Base-by-base conservation (phyloP, 1,140 invertebrate genomes). In the Sycobia sp. region DNA sequence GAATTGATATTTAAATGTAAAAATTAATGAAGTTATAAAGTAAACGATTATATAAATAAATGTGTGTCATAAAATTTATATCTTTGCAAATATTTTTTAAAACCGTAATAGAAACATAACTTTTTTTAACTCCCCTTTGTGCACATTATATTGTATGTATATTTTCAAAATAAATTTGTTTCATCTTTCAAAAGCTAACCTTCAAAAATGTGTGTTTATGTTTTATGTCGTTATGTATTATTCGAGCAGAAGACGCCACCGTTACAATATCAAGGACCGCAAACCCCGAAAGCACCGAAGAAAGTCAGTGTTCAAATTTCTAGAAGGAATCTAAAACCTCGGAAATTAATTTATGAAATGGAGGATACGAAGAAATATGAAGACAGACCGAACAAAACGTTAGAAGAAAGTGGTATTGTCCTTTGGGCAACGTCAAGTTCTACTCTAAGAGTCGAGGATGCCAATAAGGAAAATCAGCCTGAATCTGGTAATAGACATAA, bases 381-480 rank as follows among this genome's bases (percentile, higher is more conserved):
- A 7, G 20, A 36, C 14, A 32, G 25, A 18, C 16, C 23, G 23
- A 50, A 39, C 0, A 55, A 55, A 32, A n/a, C 11, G 23, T 41
- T n/a, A 18, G 10, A 41, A 13, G 49, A 61, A 20, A 61, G 58
- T 22, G 58, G 49, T 22, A 44, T 44, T 9, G 25, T 1, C 9
- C 27, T 62, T 20, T 54, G 60, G 50, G 14, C 50, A 16, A 39
- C 27, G 14, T 16, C 51, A 38, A 54, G 50, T 18, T 36, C 51
- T 9, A 7, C 32, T 7, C 41, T 61, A 5, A 22, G 39, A 22
- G 3, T 22, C 8, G 43, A 49, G 11, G 51, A 62, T 9, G 27
- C 27, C 29, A 47, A 64, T 20, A 64, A 64, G 41, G 62, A 64
- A 22, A 64, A 64, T 43, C 53, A 43, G 14, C 41, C 50, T 3